Percentiles rank a stretch among this genome's conserved stretches.
These are phyloP conservation scores for Atrichornis clamosus DNA, from an alignment of 2,113 vertebrate genomes.

Conservation along the genomic window DNA sequence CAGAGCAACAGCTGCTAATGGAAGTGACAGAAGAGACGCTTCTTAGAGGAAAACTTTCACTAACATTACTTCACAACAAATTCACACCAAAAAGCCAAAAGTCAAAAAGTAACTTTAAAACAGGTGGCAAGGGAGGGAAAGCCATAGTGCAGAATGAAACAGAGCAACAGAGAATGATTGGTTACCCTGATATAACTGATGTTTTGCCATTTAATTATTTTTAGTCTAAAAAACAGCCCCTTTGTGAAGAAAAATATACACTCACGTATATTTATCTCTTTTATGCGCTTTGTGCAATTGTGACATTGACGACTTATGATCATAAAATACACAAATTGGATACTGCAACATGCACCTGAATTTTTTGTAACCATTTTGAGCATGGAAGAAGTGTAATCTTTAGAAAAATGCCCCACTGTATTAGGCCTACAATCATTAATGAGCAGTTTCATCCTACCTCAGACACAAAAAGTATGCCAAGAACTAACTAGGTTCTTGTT, in stretches of 20 bases:
- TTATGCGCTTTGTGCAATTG: background rate
- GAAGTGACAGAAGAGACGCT: background rate
- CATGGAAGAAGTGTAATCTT: background rate
- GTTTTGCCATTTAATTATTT: background rate
- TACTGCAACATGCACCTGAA: background rate
- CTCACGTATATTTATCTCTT: background rate
- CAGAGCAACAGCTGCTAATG: background rate
- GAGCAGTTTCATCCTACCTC: background rate
- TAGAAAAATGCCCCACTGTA: background rate
- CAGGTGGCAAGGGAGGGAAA: background rate
- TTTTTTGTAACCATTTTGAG: background rate
- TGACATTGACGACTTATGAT: background rate
- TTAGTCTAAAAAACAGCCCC: background rate
- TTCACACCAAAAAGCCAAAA: background rate
- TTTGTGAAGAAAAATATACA: background rate
- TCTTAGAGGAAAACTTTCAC: background rate
- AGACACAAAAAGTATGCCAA: background rate
- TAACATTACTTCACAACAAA: background rate
- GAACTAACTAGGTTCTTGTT: background rate
- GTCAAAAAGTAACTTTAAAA: background rate
- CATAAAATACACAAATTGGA: background rate
- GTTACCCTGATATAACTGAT: background rate
- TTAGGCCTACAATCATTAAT: background rate
- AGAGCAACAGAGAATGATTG: background rate
- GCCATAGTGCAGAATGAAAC: background rate